Base-by-base conservation (phyloP, 2,113 vertebrate genomes). In the Notothenia rossii region DNA sequence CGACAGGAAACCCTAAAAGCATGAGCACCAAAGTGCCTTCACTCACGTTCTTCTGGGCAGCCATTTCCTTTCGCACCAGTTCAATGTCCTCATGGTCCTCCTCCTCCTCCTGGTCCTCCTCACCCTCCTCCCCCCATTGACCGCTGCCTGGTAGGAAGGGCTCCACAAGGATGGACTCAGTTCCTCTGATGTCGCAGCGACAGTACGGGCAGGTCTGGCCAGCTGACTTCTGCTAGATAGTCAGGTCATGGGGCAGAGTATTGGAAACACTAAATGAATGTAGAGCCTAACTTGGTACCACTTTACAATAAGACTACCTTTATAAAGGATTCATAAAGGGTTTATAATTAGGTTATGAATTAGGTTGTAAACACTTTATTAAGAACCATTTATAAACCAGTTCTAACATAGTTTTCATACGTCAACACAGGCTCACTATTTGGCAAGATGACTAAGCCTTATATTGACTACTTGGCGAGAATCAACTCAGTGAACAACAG, bases 141-240 rank as follows among this genome's bases (percentile, higher is more conserved):
- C 18, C 3, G 15, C 3, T 43, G 69, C 10, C 43, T 4, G 82
- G 68, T 6, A 55, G 8, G 81, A 89, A 91, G 0, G 91, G 93
- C 51, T 92, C 93, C 5, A 97, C 75, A 1, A 90, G 62, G 63
- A 97, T 77, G 0, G 93, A 75, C 72, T 96, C 94, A 0, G 84
- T 95, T 45, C 96, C 96, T 87, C 87, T 89, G 91, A 98, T 97
- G 84, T 95, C 75, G 11, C 94, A 89, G 79, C 97, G 96, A 75
- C 97, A 97, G 90, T 97, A 98, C 5, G 97, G 97, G 72, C 96
- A 98, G 7, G 96, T 95, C 75, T 93, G 92, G 56, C 94, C 94
- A 2, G 96, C 93, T 0, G 95, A 94, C 49, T 93, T 94, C 96
- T 97, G 91, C 70, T 89, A 18, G 71, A 86, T 60, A 36, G 48